These are phyloP conservation scores for Onychomys torridus DNA, from an alignment of 2,797 vertebrate genomes.

Conservation along the genomic window DNA sequence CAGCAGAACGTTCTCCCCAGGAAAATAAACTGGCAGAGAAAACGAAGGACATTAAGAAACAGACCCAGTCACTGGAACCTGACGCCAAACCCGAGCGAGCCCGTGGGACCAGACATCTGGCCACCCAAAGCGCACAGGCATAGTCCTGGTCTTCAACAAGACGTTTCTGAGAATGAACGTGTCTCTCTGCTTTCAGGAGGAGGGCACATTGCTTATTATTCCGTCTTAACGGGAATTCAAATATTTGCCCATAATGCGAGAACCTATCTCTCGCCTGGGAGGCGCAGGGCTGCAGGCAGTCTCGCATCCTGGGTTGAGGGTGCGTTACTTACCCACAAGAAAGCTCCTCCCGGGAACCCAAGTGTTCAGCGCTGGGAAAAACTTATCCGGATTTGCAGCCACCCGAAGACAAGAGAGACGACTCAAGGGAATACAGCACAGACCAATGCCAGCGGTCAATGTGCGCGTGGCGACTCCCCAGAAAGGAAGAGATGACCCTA, in stretches of 20 bases:
- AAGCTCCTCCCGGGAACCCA: neutral
- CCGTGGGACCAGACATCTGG: neutral
- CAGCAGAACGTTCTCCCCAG: neutral
- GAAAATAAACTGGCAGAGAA: constrained; percentile 14
- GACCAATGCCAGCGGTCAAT: neutral
- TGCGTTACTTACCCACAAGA: neutral
- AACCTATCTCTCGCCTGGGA: neutral
- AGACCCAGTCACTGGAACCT: neutral
- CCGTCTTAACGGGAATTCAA: neutral
- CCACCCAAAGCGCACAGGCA: neutral
- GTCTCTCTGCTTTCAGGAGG: neutral
- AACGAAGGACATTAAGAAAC: constrained; percentile 17
- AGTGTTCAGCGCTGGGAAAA: neutral
- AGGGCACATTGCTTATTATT: neutral
- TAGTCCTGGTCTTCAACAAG: neutral
- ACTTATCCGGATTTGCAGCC: constrained; percentile 57
- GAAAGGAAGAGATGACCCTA: neutral
- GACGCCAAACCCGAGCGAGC: neutral
- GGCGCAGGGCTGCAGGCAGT: neutral
- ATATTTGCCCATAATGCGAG: neutral
- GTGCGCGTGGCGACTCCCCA: neutral
- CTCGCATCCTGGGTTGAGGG: neutral
- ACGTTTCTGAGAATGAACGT: constrained; percentile 15
- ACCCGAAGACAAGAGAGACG: neutral
- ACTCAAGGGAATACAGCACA: neutral